Evolutionary conservation across 2,888 invertebrate genomes (phyloP).

Genomic region (Byasa hedistus): DNA sequence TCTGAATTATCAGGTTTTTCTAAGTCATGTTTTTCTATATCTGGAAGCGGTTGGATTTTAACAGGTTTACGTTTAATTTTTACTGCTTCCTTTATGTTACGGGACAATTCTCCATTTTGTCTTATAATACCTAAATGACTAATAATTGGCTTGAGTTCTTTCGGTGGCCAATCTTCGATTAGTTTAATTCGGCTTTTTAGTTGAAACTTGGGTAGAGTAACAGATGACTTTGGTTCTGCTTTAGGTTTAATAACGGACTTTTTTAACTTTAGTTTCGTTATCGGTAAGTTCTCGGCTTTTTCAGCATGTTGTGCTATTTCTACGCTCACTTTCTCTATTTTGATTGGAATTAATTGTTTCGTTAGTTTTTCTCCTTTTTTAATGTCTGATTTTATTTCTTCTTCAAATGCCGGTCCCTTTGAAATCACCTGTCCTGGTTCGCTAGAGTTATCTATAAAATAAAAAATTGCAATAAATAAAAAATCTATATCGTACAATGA

Average conservation of each 20-base stretch:
- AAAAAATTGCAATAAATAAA: background rate
- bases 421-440: background rate
- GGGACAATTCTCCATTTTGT: constrained; percentile 83
- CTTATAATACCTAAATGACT: constrained; percentile 77
- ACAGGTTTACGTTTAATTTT: constrained; percentile 80
- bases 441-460: constrained; percentile 10
- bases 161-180: constrained; percentile 81
- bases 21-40: constrained; percentile 71
- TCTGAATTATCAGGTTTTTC: constrained; percentile 70
- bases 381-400: background rate
- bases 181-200: constrained; percentile 85
- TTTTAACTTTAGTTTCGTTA: constrained; percentile 84
- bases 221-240: constrained; percentile 54
- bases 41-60: constrained; percentile 74
- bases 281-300: constrained; percentile 79
- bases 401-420: background rate
- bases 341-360: constrained; percentile 68
- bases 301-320: constrained; percentile 82
- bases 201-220: constrained; percentile 82
- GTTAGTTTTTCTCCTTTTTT: constrained; percentile 34
- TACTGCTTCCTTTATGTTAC: constrained; percentile 84
- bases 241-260: constrained; percentile 78
- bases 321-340: constrained; percentile 81
- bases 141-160: constrained; percentile 73
- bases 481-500: background rate